Evolutionary conservation across 2,888 invertebrate species (phyloP).

Genomic region (Aelia acuminata): DNA sequence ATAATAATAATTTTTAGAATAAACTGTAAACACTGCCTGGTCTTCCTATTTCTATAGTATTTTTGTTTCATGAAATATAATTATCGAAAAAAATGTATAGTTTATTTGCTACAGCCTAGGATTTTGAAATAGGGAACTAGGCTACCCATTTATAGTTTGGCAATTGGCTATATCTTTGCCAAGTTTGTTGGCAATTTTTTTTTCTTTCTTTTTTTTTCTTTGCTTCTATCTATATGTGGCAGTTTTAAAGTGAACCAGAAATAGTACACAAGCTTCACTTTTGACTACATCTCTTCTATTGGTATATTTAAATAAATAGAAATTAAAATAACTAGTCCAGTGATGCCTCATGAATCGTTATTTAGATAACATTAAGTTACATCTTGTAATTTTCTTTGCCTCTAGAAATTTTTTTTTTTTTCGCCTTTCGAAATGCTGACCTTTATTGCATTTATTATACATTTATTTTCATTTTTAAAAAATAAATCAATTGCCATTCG

Average conservation of each 20-base stretch:
- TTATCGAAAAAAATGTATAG: neutral
- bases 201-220: conserved; percentile 6
- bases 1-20: too few species aligned
- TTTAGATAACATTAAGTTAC: neutral
- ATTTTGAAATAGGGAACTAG: conserved; percentile 42
- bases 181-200: conserved; percentile 21
- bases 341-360: neutral
- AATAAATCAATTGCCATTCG: too few species aligned
- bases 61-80: too few species aligned
- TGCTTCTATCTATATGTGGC: conserved; percentile 10
- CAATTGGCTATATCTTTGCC: conserved; percentile 32
- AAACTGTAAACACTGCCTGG: too few species aligned
- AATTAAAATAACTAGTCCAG: neutral
- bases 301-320: neutral
- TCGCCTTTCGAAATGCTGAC: too few species aligned
- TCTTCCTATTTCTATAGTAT: too few species aligned
- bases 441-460: too few species aligned
- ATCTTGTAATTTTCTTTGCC: neutral
- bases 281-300: neutral
- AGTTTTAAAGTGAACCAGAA: conserved; percentile 7
- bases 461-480: too few species aligned
- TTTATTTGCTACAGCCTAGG: neutral
- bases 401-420: neutral
- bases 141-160: conserved; percentile 48
- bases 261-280: neutral